A percentile compares a stretch with the other conserved stretches of the same genome.
These are phyloP conservation scores for Odontesthes bonariensis DNA, from an alignment of 2,113 vertebrate species.

Conservation along the genomic window DNA sequence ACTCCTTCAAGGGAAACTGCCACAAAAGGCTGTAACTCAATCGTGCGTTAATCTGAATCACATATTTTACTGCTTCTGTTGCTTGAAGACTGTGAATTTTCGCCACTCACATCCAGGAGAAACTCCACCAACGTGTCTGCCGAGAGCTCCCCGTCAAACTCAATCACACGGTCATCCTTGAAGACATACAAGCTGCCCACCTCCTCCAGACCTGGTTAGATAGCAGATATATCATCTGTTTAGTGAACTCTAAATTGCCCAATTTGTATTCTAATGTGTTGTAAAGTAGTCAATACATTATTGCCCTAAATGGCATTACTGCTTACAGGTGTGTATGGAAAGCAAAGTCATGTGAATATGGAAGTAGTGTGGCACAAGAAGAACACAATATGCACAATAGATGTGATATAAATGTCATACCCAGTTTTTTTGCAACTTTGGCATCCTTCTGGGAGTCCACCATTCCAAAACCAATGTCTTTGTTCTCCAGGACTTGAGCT, in stretches of 20 bases:
- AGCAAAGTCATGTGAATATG: too few species aligned
- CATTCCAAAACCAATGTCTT: conserved; percentile 93
- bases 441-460: conserved; percentile 93
- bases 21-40: too few species aligned
- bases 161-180: conserved; percentile 92
- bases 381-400: too few species aligned
- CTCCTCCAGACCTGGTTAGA: conserved; percentile 88
- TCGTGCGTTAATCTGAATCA: too few species aligned
- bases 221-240: not conserved
- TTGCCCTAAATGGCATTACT: not conserved
- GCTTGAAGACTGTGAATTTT: not conserved
- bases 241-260: not conserved
- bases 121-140: conserved; percentile 96
- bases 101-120: conserved; percentile 90
- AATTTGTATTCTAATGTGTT: too few species aligned
- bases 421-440: conserved; percentile 95
- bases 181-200: conserved; percentile 94
- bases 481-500: conserved; percentile 94
- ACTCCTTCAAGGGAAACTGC: too few species aligned
- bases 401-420: conserved; percentile 71
- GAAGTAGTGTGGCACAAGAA: too few species aligned
- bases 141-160: conserved; percentile 95
- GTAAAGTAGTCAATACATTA: too few species aligned
- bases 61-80: too few species aligned
- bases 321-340: not conserved